Conservation (phyloP, 2,888 invertebrate genomes). For the Caenorhabditis sinica region DNA sequence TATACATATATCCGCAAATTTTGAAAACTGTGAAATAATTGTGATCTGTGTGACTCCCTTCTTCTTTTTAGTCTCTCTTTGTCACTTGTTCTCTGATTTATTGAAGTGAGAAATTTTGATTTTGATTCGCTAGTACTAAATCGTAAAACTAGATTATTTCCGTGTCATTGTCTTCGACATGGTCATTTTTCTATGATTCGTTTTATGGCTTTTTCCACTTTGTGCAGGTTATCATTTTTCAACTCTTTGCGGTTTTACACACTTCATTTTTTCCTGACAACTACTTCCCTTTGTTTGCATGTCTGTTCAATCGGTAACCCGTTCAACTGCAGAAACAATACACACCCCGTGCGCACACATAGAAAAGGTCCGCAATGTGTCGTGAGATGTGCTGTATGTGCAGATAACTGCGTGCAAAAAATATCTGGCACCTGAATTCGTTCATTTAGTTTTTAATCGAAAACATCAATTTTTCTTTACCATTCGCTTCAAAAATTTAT, state of each 20-base stretch:
- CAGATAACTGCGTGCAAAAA: not conserved
- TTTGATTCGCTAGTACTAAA: not conserved
- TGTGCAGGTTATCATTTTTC: not conserved
- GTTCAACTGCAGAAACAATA: conserved; percentile 38
- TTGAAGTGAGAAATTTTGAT: not conserved
- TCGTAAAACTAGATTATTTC: not conserved
- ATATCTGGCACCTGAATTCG: not conserved
- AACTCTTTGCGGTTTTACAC: not conserved
- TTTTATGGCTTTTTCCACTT: not conserved
- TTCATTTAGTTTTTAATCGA: not conserved
- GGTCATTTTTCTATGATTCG: not conserved
- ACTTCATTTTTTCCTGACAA: not conserved
- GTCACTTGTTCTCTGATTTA: not conserved
- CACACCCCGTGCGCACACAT: not conserved
- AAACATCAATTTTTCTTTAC: not conserved
- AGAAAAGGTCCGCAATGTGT: conserved; percentile 26
- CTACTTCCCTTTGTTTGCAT: not conserved
- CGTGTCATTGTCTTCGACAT: too few relatives aligned
- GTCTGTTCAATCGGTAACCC: not conserved
- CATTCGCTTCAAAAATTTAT: not conserved
- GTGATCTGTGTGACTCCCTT: conserved; percentile 28
- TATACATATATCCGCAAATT: not conserved
- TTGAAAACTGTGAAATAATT: conserved; percentile 6
- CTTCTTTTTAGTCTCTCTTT: conserved; percentile 1
- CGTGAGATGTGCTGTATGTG: conserved; percentile 18